phyloP scores from a whole-genome alignment of 1,140 invertebrate species.

The Conus betulinus region DNA sequence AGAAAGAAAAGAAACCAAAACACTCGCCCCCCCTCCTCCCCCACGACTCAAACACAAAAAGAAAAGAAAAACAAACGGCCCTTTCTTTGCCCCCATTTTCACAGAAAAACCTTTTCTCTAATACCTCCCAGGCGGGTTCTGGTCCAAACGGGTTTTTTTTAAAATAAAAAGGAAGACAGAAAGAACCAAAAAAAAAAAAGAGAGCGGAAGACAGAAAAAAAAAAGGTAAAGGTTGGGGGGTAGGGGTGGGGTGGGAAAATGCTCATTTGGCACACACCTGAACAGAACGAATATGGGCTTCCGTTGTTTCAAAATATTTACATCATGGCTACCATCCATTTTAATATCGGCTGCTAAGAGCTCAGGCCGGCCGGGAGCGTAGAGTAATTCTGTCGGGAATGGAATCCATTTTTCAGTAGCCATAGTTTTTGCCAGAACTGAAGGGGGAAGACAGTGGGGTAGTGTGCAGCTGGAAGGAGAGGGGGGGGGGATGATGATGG shows the following conservation, averaged over 20 bases:
- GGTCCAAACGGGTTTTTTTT: background rate
- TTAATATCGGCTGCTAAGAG: background rate
- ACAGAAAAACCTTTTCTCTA: background rate
- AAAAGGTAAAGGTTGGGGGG: too few species aligned
- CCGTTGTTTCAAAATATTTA: conserved; percentile 21
- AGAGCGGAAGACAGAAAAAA: too few species aligned
- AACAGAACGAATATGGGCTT: conserved; percentile 12
- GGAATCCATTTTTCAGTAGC: background rate
- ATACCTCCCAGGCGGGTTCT: background rate
- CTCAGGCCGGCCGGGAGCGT: background rate
- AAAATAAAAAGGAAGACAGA: background rate
- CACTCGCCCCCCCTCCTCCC: too few species aligned
- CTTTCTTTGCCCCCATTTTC: background rate
- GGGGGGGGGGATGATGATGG: background rate
- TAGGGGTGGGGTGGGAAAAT: background rate
- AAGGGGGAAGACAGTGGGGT: background rate
- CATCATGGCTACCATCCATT: conserved; percentile 16
- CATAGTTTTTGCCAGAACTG: background rate
- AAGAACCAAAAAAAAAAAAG: too few species aligned
- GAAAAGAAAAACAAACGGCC: too few species aligned
- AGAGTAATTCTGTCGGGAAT: background rate
- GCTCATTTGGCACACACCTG: conserved; percentile 14
- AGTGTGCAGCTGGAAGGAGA: background rate
- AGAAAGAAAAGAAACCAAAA: too few species aligned
- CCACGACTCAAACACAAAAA: too few species aligned